Percentiles rank a stretch among this genome's conserved stretches.
These are phyloP conservation scores for Toxotes jaculatrix DNA, from an alignment of 2,113 vertebrate species.

Conservation along the genomic window DNA sequence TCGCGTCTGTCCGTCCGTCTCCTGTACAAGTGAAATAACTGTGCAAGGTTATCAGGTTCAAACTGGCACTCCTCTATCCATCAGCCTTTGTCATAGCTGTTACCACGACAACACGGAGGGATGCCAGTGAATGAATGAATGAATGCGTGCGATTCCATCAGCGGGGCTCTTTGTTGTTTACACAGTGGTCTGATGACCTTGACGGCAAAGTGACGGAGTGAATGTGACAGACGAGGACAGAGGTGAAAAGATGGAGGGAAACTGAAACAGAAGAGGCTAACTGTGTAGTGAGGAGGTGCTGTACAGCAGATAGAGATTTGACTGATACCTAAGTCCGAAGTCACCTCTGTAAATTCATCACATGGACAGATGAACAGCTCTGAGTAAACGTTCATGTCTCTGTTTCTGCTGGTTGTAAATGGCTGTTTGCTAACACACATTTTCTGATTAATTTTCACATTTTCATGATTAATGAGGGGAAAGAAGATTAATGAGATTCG, in stretches of 20 bases:
- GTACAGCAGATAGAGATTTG: neutral
- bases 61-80: neutral
- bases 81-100: constrained; percentile 38
- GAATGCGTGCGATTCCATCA: constrained; percentile 33
- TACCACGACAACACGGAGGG: constrained; percentile 32
- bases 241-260: constrained; percentile 4
- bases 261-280: neutral
- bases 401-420: neutral
- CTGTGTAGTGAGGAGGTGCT: neutral
- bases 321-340: no score
- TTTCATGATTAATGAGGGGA: no score
- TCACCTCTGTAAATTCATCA: neutral
- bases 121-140: constrained; percentile 5
- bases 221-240: constrained; percentile 7
- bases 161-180: constrained; percentile 44
- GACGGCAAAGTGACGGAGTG: constrained; percentile 24
- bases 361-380: neutral
- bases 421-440: neutral
- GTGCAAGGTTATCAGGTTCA: constrained; percentile 11
- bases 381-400: neutral
- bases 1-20: neutral
- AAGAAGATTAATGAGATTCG: no score
- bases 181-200: constrained; percentile 45
- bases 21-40: neutral
- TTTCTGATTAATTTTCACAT: no score